These are phyloP conservation scores for Parotia lawesii DNA, from an alignment of 2,113 vertebrate genomes.

Conservation along the genomic window DNA sequence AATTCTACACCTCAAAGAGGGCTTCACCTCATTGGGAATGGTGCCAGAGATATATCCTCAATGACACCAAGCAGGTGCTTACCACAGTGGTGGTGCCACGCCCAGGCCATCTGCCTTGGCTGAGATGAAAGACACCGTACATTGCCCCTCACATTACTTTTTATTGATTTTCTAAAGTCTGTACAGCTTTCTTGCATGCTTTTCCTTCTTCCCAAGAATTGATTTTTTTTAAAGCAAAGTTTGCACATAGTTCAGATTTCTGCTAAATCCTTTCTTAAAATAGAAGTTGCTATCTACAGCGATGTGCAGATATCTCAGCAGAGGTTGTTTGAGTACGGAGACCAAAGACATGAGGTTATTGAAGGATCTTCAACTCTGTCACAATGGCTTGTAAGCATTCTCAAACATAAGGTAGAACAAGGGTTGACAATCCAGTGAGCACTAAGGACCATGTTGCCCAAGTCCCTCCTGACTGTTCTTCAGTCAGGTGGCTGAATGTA, in stretches of 20 bases:
- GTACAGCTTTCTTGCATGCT: background rate
- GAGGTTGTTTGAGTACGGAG: background rate
- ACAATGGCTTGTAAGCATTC: background rate
- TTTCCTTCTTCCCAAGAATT: background rate
- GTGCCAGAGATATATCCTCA: background rate
- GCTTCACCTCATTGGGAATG: background rate
- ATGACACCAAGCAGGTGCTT: too few species aligned
- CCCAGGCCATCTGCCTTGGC: background rate
- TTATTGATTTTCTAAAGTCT: background rate
- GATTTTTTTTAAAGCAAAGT: background rate
- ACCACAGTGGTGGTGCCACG: background rate
- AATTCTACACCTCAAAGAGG: background rate
- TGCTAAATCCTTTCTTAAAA: background rate
- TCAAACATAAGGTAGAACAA: background rate
- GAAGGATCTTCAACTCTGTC: background rate
- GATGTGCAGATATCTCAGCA: background rate
- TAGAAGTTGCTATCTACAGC: background rate
- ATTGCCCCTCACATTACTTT: background rate
- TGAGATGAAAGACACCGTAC: background rate
- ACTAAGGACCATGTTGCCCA: background rate
- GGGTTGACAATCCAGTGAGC: background rate
- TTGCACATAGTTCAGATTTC: background rate
- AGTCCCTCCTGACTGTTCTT: background rate
- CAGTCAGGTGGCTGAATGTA: background rate
- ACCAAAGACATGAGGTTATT: background rate